A percentile compares a stretch with the other conserved stretches of the same genome.
phyloP scores from a whole-genome alignment of 2,113 vertebrate genomes.

The Hystrix brachyura region DNA sequence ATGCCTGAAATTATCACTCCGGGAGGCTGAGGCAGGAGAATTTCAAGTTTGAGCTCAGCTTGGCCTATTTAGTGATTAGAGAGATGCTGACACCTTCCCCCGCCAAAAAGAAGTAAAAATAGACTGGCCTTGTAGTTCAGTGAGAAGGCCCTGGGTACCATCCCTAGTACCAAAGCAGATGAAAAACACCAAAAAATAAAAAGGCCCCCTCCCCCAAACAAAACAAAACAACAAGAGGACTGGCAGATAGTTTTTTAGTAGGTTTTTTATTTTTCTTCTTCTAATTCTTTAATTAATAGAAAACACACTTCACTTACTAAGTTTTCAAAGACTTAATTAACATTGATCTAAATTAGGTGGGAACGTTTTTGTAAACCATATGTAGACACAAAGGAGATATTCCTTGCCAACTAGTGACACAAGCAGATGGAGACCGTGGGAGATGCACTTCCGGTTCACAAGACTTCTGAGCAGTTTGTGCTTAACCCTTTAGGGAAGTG shows the following conservation, averaged over 20 bases:
- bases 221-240: background rate
- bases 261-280: background rate
- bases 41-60: background rate
- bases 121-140: background rate
- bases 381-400: conserved; percentile 67
- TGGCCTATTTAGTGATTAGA: background rate
- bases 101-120: background rate
- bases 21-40: background rate
- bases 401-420: conserved; percentile 72
- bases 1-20: background rate
- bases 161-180: background rate
- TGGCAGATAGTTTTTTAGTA: background rate
- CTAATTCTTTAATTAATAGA: conserved; percentile 56
- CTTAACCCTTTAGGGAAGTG: conserved; percentile 66
- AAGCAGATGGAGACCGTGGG: conserved; percentile 61
- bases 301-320: conserved; percentile 59
- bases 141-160: background rate
- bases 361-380: conserved; percentile 52
- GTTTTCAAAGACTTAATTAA: conserved; percentile 55
- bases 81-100: background rate
- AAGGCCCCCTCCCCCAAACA: background rate
- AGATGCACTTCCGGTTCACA: conserved; percentile 59
- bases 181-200: background rate
- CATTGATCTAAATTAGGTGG: conserved; percentile 49
- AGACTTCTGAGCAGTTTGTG: conserved; percentile 52